These are phyloP conservation scores for Eristalis intricaria DNA, from an alignment of 2,888 invertebrate genomes.

Conservation along the genomic window DNA sequence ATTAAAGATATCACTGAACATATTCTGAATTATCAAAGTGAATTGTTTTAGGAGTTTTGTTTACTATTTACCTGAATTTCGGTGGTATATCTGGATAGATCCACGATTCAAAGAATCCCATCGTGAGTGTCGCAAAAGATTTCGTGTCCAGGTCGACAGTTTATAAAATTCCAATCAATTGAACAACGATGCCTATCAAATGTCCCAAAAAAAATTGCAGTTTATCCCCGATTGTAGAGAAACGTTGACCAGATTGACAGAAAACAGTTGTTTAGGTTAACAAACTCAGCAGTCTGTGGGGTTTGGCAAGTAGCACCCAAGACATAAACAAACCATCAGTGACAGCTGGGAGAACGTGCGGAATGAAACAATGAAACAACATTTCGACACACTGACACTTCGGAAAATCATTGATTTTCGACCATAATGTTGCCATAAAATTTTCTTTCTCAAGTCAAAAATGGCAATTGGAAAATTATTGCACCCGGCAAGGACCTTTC, in stretches of 20 bases:
- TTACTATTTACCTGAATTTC: constrained; percentile 19
- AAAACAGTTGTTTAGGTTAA: neutral
- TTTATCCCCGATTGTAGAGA: neutral
- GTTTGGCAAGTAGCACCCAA: neutral
- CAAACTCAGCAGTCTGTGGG: neutral
- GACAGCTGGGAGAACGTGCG: neutral
- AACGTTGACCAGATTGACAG: neutral
- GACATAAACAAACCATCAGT: neutral
- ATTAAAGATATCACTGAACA: constrained; percentile 74
- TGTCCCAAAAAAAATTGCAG: neutral
- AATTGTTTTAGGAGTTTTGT: neutral
- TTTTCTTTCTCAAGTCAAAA: neutral
- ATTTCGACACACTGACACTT: neutral
- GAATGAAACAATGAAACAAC: neutral
- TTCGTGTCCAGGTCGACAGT: neutral
- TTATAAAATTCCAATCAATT: neutral
- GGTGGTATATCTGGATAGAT: constrained; percentile 41
- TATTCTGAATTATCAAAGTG: neutral
- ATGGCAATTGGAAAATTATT: constrained; percentile 8
- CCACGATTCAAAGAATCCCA: constrained; percentile 53
- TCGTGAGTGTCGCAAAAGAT: neutral
- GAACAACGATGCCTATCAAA: neutral
- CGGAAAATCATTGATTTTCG: constrained; percentile 1
- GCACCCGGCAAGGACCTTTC: constrained; percentile 27
- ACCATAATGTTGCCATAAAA: neutral